phyloP scores from a whole-genome alignment of 2,797 vertebrate species.

The Hydrocynus forskahlii region DNA sequence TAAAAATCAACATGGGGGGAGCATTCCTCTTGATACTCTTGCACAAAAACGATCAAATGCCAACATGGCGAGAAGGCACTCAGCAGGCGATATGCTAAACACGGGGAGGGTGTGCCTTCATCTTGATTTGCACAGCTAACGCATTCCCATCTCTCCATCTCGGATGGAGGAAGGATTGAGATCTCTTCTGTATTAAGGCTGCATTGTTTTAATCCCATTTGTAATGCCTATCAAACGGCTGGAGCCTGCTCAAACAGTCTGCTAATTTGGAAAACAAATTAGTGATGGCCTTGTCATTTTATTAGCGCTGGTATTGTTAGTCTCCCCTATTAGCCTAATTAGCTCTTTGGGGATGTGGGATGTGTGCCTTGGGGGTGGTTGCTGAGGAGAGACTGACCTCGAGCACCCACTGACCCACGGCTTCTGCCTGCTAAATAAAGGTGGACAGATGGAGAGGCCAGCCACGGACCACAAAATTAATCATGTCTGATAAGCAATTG shows the following conservation, averaged over 20 bases:
- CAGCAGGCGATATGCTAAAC: constrained; percentile 50
- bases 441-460: constrained; percentile 39
- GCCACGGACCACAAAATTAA: constrained; percentile 6
- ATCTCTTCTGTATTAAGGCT: constrained; percentile 71
- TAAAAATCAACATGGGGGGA: constrained; percentile 45
- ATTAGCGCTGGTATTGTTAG: constrained; percentile 74
- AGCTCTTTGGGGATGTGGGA: constrained; percentile 56
- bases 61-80: constrained; percentile 46
- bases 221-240: constrained; percentile 75
- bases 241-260: constrained; percentile 69
- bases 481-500: constrained; percentile 23
- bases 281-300: constrained; percentile 71
- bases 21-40: constrained; percentile 41
- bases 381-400: constrained; percentile 42
- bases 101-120: constrained; percentile 34
- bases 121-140: constrained; percentile 43
- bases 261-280: constrained; percentile 78
- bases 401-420: constrained; percentile 33
- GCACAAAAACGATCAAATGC: constrained; percentile 38
- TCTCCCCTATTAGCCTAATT: constrained; percentile 75
- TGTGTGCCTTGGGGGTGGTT: constrained; percentile 37
- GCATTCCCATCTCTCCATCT: constrained; percentile 49
- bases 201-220: constrained; percentile 74
- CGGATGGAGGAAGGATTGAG: constrained; percentile 52
- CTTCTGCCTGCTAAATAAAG: constrained; percentile 39